Evolutionary conservation across 2,888 invertebrate species (phyloP).

Genomic region (Aethes cnicana): DNA sequence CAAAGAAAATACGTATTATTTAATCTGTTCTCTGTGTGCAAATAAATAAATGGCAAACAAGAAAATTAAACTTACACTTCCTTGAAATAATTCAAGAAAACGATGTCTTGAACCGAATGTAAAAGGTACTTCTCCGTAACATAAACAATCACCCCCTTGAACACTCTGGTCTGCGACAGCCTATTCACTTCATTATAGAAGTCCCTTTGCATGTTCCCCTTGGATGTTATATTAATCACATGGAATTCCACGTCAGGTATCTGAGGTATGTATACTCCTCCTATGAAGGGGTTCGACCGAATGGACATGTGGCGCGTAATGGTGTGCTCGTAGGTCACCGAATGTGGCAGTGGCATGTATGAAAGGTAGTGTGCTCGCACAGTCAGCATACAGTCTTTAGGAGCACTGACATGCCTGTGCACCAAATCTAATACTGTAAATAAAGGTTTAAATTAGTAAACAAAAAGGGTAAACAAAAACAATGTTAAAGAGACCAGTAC

Average conservation of each 20-base stretch:
- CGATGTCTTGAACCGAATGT: constrained; percentile 60
- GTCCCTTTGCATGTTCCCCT: constrained; percentile 46
- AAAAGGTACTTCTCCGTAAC: constrained; percentile 70
- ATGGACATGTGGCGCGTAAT: constrained; percentile 45
- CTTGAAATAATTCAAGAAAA: constrained; percentile 65
- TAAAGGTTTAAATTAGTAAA: constrained; percentile 12
- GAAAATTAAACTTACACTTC: constrained; percentile 59
- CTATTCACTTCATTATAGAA: constrained; percentile 52
- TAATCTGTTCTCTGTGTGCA: too few species aligned
- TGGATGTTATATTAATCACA: constrained; percentile 55
- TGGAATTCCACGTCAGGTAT: constrained; percentile 68
- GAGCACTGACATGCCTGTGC: constrained; percentile 53
- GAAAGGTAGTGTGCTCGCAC: constrained; percentile 55
- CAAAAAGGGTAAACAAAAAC: neutral
- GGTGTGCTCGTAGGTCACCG: constrained; percentile 52
- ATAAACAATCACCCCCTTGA: constrained; percentile 69
- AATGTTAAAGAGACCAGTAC: constrained; percentile 5
- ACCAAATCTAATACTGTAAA: constrained; percentile 65
- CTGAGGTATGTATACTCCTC: constrained; percentile 65
- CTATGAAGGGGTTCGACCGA: constrained; percentile 49
- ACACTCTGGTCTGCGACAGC: constrained; percentile 50
- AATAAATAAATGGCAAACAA: too few species aligned
- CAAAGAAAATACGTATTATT: too few species aligned
- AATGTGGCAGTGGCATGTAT: constrained; percentile 58
- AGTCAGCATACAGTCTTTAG: constrained; percentile 63